phyloP scores from a whole-genome alignment of 2,113 vertebrate species.

The Blennius ocellaris region DNA sequence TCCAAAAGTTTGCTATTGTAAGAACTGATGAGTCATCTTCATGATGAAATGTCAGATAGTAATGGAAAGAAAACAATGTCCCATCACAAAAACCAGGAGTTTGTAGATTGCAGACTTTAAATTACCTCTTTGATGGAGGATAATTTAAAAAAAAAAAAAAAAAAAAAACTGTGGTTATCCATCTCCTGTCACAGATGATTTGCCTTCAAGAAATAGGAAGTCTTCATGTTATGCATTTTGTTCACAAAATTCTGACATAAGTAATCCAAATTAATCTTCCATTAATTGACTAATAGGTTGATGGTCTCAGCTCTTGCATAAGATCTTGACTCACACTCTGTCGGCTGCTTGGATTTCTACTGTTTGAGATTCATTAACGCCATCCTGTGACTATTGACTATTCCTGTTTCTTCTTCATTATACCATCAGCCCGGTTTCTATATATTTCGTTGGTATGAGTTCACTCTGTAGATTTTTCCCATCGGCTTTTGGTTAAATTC shows the following conservation, averaged over 20 bases:
- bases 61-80: background rate
- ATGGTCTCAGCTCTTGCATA: constrained; percentile 3
- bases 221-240: no score
- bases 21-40: background rate
- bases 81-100: background rate
- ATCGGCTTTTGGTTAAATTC: background rate
- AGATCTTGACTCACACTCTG: background rate
- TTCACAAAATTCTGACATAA: no score
- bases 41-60: background rate
- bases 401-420: background rate
- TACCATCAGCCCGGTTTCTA: constrained; percentile 3
- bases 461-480: background rate
- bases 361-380: background rate
- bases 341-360: background rate
- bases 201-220: background rate
- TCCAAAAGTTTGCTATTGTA: background rate
- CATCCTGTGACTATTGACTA: background rate
- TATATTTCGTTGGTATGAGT: background rate
- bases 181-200: background rate
- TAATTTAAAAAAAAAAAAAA: no score
- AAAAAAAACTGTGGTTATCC: no score
- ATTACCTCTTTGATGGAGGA: no score
- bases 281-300: constrained; percentile 3
- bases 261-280: background rate
- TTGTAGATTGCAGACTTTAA: no score